Evolutionary conservation across 2,888 invertebrate species (phyloP).

Genomic region (Drosophila engyochracea): DNA sequence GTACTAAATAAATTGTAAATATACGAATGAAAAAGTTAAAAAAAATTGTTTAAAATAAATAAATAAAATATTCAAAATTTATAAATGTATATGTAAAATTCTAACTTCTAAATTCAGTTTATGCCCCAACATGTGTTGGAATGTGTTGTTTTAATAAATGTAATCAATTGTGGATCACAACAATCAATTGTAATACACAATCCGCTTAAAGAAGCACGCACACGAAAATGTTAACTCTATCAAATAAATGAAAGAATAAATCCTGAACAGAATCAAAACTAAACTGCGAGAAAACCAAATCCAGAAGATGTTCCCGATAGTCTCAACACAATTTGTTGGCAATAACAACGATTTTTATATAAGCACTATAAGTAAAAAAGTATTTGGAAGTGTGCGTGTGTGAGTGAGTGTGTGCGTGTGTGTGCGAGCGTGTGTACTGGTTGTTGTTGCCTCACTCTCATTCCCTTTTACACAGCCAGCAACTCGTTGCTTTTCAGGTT

Average conservation of each 20-base stretch:
- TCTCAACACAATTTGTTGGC: slow-evolving; percentile 47
- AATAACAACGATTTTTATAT: slow-evolving; percentile 49
- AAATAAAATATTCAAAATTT: too few species aligned
- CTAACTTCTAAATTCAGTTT: too few species aligned
- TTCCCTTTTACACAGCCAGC: slow-evolving; percentile 35
- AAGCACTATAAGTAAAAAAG: slow-evolving; percentile 16
- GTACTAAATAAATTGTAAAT: too few species aligned
- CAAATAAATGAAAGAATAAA: not conserved
- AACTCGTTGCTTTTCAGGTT: slow-evolving; percentile 56
- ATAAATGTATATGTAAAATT: too few species aligned
- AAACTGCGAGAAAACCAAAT: slow-evolving; percentile 21
- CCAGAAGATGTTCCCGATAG: slow-evolving; percentile 5
- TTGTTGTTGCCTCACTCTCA: slow-evolving; percentile 24
- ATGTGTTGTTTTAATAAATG: too few species aligned
- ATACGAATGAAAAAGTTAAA: too few species aligned
- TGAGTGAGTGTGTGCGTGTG: not conserved
- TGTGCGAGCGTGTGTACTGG: slow-evolving; percentile 11
- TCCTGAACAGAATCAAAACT: not conserved
- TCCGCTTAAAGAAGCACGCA: not conserved
- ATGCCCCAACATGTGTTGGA: too few species aligned
- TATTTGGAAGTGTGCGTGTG: not conserved
- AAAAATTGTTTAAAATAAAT: too few species aligned
- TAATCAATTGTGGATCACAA: not conserved
- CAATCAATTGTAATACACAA: not conserved
- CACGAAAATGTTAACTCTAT: not conserved